Percentiles rank a stretch among this genome's conserved stretches.
phyloP scores from a whole-genome alignment of 92 coral and sea anemone species.

The Porites divaricata region DNA sequence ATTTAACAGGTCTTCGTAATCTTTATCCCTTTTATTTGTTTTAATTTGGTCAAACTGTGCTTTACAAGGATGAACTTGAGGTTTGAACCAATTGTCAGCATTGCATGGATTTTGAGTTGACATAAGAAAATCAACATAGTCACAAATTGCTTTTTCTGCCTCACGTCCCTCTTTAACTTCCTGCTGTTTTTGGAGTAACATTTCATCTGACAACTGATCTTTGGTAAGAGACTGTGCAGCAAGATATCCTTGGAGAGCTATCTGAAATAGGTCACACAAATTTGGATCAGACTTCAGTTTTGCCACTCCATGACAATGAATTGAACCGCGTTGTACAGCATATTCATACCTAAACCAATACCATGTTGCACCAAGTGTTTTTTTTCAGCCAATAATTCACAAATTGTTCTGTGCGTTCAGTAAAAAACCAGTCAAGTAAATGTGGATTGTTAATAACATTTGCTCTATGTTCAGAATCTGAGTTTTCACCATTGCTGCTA shows the following conservation, averaged over 20 bases:
- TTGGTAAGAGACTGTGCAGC: slow-evolving; percentile 33
- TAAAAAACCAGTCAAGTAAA: slow-evolving; percentile 59
- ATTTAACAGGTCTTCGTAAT: slow-evolving; percentile 55
- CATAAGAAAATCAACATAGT: slow-evolving; percentile 43
- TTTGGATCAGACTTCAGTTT: slow-evolving; percentile 66
- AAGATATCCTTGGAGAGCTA: slow-evolving; percentile 47
- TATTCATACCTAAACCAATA: slow-evolving; percentile 73
- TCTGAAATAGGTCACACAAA: slow-evolving; percentile 55
- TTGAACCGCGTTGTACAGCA: slow-evolving; percentile 66
- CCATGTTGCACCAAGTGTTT: slow-evolving; percentile 60
- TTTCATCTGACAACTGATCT: slow-evolving; percentile 21
- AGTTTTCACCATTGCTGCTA: slow-evolving; percentile 38
- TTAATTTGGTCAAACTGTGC: slow-evolving; percentile 19
- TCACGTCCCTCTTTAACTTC: slow-evolving; percentile 23
- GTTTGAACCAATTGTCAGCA: slow-evolving; percentile 40
- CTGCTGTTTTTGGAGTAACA: slow-evolving; percentile 9
- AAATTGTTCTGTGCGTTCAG: slow-evolving; percentile 63
- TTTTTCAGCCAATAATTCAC: slow-evolving; percentile 60
- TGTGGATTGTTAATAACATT: slow-evolving; percentile 64
- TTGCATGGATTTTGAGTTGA: slow-evolving; percentile 44
- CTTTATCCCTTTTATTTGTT: slow-evolving; percentile 44
- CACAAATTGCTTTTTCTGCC: slow-evolving; percentile 49
- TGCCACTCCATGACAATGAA: slow-evolving; percentile 79
- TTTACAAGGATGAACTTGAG: slow-evolving; percentile 48
- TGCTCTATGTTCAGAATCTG: slow-evolving; percentile 25